Evolutionary conservation across 2,888 invertebrate species (phyloP), one percentile per base, ranked within the genome.

Genomic region (Sphaerophoria taeniata): DNA sequence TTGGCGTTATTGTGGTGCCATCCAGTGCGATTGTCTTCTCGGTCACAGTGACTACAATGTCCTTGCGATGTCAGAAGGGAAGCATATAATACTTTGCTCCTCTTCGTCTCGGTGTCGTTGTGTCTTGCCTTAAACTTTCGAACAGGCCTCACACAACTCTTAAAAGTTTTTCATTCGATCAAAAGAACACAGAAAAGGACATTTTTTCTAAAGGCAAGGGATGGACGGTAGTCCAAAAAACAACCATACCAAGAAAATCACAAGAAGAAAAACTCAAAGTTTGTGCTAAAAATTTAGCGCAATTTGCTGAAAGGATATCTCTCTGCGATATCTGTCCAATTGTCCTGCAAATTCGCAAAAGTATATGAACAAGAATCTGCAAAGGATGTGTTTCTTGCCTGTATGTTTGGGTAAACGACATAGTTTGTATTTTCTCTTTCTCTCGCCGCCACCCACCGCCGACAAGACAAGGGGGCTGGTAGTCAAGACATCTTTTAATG

Each of bases 301-400:
- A 84, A 80, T 84, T 80, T 72, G 67, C 80, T 72, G 67, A 69
- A 84, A 80, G 80, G 84, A 80, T 69, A 80, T 80, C 2, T 31
- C n/a, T 7, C 14, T 12, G 72, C 55, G 65, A 75, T 83, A 70
- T 75, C 84, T 75, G 75, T 72, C 75, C 84, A 72, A 84, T 80
- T 84, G 80, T 80, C 72, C 75, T 76, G 75, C 75, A 71, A 53
- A 53, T 65, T 53, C 39, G n/a, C n/a, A 43, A 70, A 60, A 67
- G 34, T 61, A 47, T 43, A 39, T 24, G 14, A 67, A 36, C 43
- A 60, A 60, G 60, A 12, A 43, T 60, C 53, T 67, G 39, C 67
- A 60, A 47, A 76, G 71, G 76, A 72, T 47, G 55, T 58, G 47
- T 9, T 45, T n/a, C 45, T n/a, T 45, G 16, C 70, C 74, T 71